Evolutionary conservation across 1,140 invertebrate species (phyloP).

Genomic region (Coelopa frigida): DNA sequence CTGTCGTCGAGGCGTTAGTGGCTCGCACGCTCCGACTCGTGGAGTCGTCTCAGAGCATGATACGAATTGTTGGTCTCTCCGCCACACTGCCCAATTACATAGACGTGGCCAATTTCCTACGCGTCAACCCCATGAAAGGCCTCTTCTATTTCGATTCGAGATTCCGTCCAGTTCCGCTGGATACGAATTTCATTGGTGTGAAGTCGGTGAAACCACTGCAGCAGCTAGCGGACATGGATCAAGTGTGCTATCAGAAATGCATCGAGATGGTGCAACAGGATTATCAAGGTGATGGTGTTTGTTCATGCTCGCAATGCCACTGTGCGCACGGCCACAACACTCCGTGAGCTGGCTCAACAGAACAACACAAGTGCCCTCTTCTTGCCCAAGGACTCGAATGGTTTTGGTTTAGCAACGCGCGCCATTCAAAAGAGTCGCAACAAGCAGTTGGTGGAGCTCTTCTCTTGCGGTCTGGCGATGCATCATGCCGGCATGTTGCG

Average conservation of each 20-base stretch:
- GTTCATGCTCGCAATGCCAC: constrained; percentile 97
- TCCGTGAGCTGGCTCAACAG: constrained; percentile 70
- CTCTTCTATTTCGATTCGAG: constrained; percentile 96
- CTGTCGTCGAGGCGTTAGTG: constrained; percentile 95
- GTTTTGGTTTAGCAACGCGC: constrained; percentile 55
- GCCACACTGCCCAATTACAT: constrained; percentile 97
- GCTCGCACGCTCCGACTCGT: constrained; percentile 91
- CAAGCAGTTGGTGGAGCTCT: constrained; percentile 72
- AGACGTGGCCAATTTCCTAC: constrained; percentile 90
- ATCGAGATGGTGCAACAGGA: constrained; percentile 77
- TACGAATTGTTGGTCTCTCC: constrained; percentile 94
- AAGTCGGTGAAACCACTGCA: constrained; percentile 71
- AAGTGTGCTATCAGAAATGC: constrained; percentile 90
- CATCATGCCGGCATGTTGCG: constrained; percentile 84
- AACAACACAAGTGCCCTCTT: constrained; percentile 65
- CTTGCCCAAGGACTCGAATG: constrained; percentile 53
- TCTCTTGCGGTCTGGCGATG: constrained; percentile 82
- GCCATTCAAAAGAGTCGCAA: constrained; percentile 64
- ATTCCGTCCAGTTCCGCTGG: constrained; percentile 92
- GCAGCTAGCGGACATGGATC: constrained; percentile 82
- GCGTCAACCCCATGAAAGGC: constrained; percentile 88
- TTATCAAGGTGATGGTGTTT: constrained; percentile 98
- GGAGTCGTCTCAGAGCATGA: constrained; percentile 93
- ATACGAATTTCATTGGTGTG: constrained; percentile 87
- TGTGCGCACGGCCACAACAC: constrained; percentile 69